A percentile compares a stretch with the other conserved stretches of the same genome.
phyloP scores from a whole-genome alignment of 2,113 vertebrate species.

The Pristiophorus japonicus region DNA sequence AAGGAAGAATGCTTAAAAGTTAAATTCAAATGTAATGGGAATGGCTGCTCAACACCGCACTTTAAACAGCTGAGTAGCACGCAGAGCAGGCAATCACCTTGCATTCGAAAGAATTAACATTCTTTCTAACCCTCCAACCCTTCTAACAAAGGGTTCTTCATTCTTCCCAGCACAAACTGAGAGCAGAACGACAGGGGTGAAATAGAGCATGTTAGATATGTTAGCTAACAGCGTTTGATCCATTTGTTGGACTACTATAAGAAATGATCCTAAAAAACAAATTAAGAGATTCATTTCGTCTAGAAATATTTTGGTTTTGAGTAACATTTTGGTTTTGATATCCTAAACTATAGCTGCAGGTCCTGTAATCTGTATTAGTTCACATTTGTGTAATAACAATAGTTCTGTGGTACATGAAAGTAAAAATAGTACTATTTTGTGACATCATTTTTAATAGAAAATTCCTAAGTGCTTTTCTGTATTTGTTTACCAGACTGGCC shows the following conservation, averaged over 20 bases:
- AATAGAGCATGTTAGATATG: not conserved
- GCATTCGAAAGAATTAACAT: not conserved
- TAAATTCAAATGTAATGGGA: not conserved
- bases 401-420: not conserved
- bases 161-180: not conserved
- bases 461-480: slow-evolving; percentile 4
- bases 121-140: not conserved
- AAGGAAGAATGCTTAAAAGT: not conserved
- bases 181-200: not conserved
- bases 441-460: not conserved
- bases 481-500: slow-evolving; percentile 72
- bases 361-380: not conserved
- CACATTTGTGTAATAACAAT: not conserved
- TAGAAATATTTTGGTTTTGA: not conserved
- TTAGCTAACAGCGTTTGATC: not conserved
- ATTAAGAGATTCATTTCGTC: not conserved
- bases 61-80: not conserved
- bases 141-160: not conserved
- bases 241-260: not conserved
- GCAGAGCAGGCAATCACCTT: not conserved
- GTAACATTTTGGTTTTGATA: not conserved
- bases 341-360: not conserved
- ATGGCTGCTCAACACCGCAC: not conserved
- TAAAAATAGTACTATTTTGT: not conserved
- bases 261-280: too few species aligned